Percentiles rank a stretch among this genome's conserved stretches.
phyloP scores from a whole-genome alignment of 2,113 vertebrate species.

The Prionailurus viverrinus region DNA sequence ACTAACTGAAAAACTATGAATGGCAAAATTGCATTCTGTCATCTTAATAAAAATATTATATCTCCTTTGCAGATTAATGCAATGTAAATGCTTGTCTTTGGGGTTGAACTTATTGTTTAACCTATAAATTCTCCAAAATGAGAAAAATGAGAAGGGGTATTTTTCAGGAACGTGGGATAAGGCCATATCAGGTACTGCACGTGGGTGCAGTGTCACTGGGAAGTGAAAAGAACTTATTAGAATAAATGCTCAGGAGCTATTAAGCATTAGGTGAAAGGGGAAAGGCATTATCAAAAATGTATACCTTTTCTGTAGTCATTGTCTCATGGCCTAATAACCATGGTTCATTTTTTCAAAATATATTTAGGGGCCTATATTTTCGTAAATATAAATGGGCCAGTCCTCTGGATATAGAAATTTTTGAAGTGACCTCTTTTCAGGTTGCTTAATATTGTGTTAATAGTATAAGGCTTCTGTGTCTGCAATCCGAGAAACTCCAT shows the following conservation, averaged over 20 bases:
- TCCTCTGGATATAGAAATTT: constrained; percentile 1
- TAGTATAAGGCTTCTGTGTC: neutral
- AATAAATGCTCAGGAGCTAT: neutral
- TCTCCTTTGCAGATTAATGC: constrained; percentile 2
- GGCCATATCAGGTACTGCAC: neutral
- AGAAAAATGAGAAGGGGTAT: neutral
- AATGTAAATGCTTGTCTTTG: constrained; percentile 9
- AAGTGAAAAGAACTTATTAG: neutral
- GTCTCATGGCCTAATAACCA: neutral
- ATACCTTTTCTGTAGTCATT: neutral
- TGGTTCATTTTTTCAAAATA: neutral
- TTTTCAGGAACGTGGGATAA: constrained; percentile 2
- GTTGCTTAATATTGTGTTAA: constrained; percentile 12
- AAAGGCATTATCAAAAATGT: constrained; percentile 1
- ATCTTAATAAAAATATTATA: neutral
- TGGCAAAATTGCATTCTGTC: constrained; percentile 10
- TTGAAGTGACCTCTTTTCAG: neutral
- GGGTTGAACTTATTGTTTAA: neutral
- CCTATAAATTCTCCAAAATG: constrained; percentile 43
- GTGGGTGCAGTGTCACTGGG: neutral
- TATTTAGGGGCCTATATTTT: neutral
- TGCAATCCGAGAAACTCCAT: neutral
- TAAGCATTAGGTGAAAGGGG: neutral
- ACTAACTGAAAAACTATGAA: neutral
- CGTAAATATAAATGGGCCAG: neutral